Conservation (phyloP, 2,888 invertebrate genomes). For the Ophioninae sp. region DNA sequence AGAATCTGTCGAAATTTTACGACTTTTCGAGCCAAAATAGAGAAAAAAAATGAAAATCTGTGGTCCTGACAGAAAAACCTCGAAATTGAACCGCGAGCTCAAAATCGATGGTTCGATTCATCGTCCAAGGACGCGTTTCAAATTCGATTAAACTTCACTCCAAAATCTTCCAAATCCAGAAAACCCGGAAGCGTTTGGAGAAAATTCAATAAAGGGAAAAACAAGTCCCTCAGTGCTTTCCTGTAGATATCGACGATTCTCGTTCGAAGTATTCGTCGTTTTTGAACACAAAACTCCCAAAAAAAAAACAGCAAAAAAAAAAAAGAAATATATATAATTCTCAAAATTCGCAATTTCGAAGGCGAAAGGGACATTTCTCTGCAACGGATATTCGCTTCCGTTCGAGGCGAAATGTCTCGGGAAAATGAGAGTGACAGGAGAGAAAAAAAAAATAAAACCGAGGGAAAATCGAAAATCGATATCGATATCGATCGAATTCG, state of each 20-base stretch:
- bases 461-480: no score
- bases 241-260: slow-evolving; percentile 1
- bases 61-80: no score
- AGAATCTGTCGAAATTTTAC: slow-evolving; percentile 6
- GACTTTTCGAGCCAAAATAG: neutral
- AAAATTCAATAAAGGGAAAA: neutral
- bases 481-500: no score
- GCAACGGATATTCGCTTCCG: neutral
- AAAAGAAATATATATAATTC: neutral
- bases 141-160: neutral
- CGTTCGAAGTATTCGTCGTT: slow-evolving; percentile 1
- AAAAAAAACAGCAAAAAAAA: neutral
- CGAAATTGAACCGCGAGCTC: no score
- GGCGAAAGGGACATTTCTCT: slow-evolving; percentile 5
- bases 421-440: slow-evolving; percentile 5
- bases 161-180: neutral
- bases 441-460: neutral
- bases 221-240: neutral
- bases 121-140: no score
- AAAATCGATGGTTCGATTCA: no score
- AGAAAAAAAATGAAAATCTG: neutral
- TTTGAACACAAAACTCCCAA: neutral
- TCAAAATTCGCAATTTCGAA: slow-evolving; percentile 8
- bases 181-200: neutral
- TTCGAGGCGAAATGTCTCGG: slow-evolving; percentile 10